Percentiles rank a stretch among this genome's conserved stretches.
phyloP scores from a whole-genome alignment of 2,888 invertebrate species.

The Ichneumon xanthorius region DNA sequence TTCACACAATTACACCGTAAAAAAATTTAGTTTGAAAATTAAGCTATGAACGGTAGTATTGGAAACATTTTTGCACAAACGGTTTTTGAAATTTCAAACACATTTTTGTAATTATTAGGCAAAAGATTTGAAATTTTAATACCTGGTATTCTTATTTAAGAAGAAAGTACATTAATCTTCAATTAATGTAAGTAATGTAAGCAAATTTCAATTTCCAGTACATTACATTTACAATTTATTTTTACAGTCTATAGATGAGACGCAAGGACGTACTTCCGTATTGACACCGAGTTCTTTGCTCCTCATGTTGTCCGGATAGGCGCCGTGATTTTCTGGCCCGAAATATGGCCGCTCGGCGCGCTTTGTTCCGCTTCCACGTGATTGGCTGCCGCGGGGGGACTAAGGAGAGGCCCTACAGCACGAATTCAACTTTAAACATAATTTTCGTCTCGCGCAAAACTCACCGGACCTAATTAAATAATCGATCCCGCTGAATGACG shows the following conservation, averaged over 20 bases:
- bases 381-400: conserved; percentile 79
- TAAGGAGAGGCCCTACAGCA: conserved; percentile 21
- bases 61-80: too few species aligned
- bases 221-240: too few species aligned
- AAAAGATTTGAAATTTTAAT: too few species aligned
- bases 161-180: too few species aligned
- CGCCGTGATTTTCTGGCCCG: conserved; percentile 83
- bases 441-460: neutral
- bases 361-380: conserved; percentile 91
- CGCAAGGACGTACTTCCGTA: too few species aligned
- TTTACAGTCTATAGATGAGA: neutral
- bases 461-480: neutral
- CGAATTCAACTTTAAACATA: neutral
- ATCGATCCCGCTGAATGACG: neutral
- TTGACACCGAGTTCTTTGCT: neutral
- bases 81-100: too few species aligned
- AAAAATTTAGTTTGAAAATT: too few species aligned
- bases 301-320: conserved; percentile 54
- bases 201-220: too few species aligned
- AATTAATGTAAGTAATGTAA: too few species aligned
- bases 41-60: too few species aligned
- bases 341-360: conserved; percentile 93
- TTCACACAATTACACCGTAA: neutral
- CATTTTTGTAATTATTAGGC: too few species aligned
- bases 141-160: too few species aligned